Evolutionary conservation across 2,113 vertebrate genomes (phyloP), one percentile per base, ranked within the genome.

Genomic region (Osmerus mordax): DNA sequence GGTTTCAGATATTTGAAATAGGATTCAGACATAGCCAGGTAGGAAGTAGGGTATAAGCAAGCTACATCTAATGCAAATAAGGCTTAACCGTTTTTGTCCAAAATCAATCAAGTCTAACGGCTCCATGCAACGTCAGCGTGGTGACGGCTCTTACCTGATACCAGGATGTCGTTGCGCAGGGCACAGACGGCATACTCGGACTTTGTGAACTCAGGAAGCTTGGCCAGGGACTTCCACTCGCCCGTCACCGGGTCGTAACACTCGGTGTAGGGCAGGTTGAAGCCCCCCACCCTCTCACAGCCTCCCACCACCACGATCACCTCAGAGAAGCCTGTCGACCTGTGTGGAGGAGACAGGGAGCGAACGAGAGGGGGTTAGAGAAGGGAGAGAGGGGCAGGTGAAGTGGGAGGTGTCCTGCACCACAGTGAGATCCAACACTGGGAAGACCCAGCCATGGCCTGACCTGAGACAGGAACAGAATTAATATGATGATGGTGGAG

Each of bases 261-360:
- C 82, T 99, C 97, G 0, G 95, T 99, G 70, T 99, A 98, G 0
- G 97, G 97, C 80, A 99, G 90, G 87, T 98, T 99, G 91, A 99
- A 99, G 29, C 96, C 96, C 55, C 97, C 97, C 13, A 96, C 90
- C 76, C 97, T 90, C 87, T 99, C 97, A 86, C 97, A 98, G 72
- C 97, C 97, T 72, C 97, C 97, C 18, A 99, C 96, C 62, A 99
- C 96, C 81, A 99, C 96, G 69, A 99, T 98, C 78, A 99, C 97
- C 87, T 99, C 97, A 16, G 96, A 96, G 88, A 91, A 99, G 70
- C 97, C 97, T 16, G 97, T 99, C 3, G 97, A 99, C 89, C 97
- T 99, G 89, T 52, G 81, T 73, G 23, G 23, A 23, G 66, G 47
- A 55, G 47, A 14, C n/a, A 53, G 67, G 69, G 14, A 69, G 11